Conservation (phyloP, 2,113 vertebrate genomes). For the Aspidoscelis tigris region DNA sequence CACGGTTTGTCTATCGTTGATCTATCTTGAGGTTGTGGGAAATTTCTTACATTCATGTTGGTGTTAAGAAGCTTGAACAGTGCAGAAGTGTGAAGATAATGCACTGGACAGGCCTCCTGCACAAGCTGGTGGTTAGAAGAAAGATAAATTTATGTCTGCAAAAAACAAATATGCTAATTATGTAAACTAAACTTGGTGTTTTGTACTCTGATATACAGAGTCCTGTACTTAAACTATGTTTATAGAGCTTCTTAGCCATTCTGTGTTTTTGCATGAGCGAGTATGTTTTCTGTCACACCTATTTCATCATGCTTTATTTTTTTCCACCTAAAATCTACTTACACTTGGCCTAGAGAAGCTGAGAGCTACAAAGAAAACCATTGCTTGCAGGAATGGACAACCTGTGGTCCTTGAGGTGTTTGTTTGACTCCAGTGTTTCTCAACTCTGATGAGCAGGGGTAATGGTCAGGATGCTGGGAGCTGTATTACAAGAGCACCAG, state of each 20-base stretch:
- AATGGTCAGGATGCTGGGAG: background rate
- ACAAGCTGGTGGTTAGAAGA: background rate
- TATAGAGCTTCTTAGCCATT: background rate
- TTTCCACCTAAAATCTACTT: background rate
- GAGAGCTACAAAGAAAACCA: background rate
- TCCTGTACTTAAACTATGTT: too few relatives aligned
- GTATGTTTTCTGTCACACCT: background rate
- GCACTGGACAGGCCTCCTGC: too few relatives aligned
- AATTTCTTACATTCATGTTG: too few relatives aligned
- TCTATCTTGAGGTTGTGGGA: too few relatives aligned
- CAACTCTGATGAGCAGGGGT: background rate
- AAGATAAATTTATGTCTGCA: background rate
- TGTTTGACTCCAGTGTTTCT: background rate
- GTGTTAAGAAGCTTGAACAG: too few relatives aligned
- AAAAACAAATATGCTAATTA: background rate
- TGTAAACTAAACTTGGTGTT: background rate
- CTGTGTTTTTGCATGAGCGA: background rate
- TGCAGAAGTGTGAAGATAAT: too few relatives aligned
- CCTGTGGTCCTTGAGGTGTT: background rate
- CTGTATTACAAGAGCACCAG: background rate
- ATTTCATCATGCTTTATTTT: background rate
- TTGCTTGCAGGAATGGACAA: background rate
- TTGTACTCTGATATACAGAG: background rate
- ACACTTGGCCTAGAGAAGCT: background rate
- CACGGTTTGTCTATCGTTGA: too few relatives aligned